These are phyloP conservation scores for Incurvaria masculella DNA, from an alignment of 2,888 invertebrate genomes.

Conservation along the genomic window DNA sequence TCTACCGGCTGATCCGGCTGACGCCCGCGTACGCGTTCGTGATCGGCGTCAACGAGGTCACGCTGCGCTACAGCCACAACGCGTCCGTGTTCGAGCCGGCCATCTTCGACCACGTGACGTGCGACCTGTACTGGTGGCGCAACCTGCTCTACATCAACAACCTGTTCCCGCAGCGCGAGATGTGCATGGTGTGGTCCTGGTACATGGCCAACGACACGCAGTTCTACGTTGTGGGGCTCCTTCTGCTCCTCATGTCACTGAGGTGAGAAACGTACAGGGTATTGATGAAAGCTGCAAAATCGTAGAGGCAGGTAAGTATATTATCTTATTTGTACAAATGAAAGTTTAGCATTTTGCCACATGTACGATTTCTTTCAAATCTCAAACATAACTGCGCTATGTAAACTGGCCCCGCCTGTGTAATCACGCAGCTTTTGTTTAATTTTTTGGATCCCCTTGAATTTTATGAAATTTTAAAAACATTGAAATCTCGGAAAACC, in stretches of 20 bases:
- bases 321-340: no score
- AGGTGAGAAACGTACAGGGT: no score
- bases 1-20: constrained; percentile 63
- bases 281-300: no score
- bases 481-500: no score
- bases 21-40: constrained; percentile 82
- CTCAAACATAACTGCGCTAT: no score
- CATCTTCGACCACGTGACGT: constrained; percentile 68
- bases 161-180: constrained; percentile 69
- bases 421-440: no score
- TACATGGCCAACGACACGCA: constrained; percentile 80
- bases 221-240: constrained; percentile 67
- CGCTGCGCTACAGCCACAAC: constrained; percentile 67
- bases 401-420: no score
- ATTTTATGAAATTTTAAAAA: no score
- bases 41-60: constrained; percentile 69
- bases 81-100: constrained; percentile 72
- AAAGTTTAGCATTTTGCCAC: no score
- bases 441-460: no score
- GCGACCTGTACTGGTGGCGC: constrained; percentile 78
- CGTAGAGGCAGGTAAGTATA: no score
- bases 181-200: constrained; percentile 84
- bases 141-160: constrained; percentile 82
- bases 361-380: no score
- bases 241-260: constrained; percentile 62